Base-by-base conservation (phyloP, 2,888 invertebrate genomes). In the Campaea margaritaria region DNA sequence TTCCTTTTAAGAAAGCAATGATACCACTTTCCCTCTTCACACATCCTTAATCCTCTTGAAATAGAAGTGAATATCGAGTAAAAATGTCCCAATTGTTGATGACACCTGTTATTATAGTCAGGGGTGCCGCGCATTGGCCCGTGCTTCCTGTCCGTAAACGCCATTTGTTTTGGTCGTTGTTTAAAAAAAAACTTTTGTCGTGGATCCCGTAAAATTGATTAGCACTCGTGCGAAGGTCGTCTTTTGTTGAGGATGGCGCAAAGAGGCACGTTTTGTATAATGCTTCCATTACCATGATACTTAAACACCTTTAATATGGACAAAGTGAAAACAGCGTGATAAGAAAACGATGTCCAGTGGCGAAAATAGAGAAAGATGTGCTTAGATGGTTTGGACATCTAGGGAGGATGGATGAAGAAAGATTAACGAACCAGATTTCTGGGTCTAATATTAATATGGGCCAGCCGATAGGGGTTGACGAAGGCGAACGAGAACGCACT, bases 71-170 rank as follows among this genome's bases (percentile, higher is more conserved):
- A 13, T 15, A 47, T 58, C 21, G 21, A 44, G 13, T 46, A 8
- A 34, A 50, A 43, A 13, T 42, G 47, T 48, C 42, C 42, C 39
- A 56, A 57, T 44, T 16, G 49, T 62, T 63, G 62, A 59, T 64
- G 59, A 58, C 65, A 63, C 65, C 66, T 69, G 68, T 45, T 56
- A 46, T 51, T 47, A 56, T 44, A 53, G 39, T 43, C 62, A 60
- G 62, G 65, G 66, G 65, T 61, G 54, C 59, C 45, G 61, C 59
- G 66, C 75, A 64, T 61, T 67, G 67, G 70, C 45, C 70, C 77
- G 67, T 70, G 63, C 48, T 72, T 78, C 77, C 75, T 67, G 73
- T 47, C 15, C 56, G 49, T 43, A 44, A 31, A 59, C 54, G 42
- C 58, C 57, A 45, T 62, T 58, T 62, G 56, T 59, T 58, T 53